A percentile compares a stretch with the other conserved stretches of the same genome.
These are phyloP conservation scores for Habrosyne pyritoides DNA, from an alignment of 2,888 invertebrate genomes.

Conservation along the genomic window DNA sequence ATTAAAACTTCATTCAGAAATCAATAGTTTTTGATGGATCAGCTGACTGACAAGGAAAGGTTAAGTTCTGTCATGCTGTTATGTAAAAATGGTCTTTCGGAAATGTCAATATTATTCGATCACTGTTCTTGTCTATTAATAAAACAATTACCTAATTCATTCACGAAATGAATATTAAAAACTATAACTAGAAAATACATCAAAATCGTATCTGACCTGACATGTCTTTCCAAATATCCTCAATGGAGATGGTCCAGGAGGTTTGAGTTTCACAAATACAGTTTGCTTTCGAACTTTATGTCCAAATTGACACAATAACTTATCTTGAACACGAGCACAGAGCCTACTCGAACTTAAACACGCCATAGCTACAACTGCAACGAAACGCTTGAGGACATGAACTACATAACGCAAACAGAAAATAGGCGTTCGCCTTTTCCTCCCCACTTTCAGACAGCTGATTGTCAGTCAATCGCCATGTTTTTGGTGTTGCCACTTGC, in stretches of 20 bases:
- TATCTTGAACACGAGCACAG: constrained; percentile 91
- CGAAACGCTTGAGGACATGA: constrained; percentile 84
- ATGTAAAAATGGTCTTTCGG: constrained; percentile 45
- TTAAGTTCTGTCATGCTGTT: constrained; percentile 51
- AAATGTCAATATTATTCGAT: constrained; percentile 9
- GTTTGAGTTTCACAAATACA: constrained; percentile 87
- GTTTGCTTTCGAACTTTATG: constrained; percentile 87
- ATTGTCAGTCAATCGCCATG: constrained; percentile 78
- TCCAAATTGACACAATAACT: constrained; percentile 91
- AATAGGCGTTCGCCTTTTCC: constrained; percentile 75
- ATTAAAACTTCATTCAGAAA: constrained; percentile 27
- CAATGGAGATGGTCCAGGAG: constrained; percentile 84
- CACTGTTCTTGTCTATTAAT: neutral
- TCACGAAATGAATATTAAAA: neutral
- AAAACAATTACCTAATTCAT: neutral
- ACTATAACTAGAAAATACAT: constrained; percentile 12
- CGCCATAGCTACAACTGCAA: constrained; percentile 92
- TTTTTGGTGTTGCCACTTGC: constrained; percentile 45
- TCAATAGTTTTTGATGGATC: constrained; percentile 36
- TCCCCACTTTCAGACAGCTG: constrained; percentile 81
- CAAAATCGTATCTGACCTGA: constrained; percentile 64
- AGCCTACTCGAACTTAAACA: constrained; percentile 92
- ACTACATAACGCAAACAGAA: constrained; percentile 75
- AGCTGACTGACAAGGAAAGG: constrained; percentile 51
- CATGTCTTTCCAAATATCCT: constrained; percentile 81